These are phyloP conservation scores for Neria commutata DNA, from an alignment of 2,888 invertebrate species.

Conservation along the genomic window DNA sequence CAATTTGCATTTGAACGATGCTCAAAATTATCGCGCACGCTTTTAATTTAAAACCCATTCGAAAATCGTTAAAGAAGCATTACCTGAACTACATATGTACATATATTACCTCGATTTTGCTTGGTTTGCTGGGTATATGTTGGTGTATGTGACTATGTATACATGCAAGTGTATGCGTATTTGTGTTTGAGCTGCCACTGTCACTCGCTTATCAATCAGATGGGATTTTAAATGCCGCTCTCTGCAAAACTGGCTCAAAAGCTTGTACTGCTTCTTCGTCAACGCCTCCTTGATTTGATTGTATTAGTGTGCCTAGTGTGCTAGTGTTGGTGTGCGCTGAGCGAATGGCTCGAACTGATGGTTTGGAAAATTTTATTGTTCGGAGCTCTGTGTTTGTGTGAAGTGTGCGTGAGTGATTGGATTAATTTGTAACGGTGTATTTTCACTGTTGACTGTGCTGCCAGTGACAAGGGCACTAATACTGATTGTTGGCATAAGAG, in stretches of 20 bases:
- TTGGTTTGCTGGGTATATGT: background rate
- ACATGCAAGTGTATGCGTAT: background rate
- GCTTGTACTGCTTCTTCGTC: background rate
- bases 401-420: background rate
- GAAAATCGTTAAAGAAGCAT: too few relatives aligned
- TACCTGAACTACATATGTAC: too few relatives aligned
- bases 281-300: background rate
- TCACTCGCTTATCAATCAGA: slow-evolving; percentile 22
- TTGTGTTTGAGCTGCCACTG: background rate
- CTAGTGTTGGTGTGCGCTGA: background rate
- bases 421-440: background rate
- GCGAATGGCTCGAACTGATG: background rate
- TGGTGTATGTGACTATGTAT: background rate
- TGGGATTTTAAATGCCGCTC: slow-evolving; percentile 18
- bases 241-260: too few relatives aligned
- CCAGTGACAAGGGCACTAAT: too few relatives aligned
- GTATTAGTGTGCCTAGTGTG: background rate
- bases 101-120: too few relatives aligned
- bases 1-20: too few relatives aligned
- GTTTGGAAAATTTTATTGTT: slow-evolving; percentile 8
- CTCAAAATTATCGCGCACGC: too few relatives aligned
- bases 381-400: background rate
- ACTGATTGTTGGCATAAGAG: too few relatives aligned
- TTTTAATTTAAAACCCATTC: too few relatives aligned
- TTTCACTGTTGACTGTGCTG: too few relatives aligned